phyloP scores from a whole-genome alignment of 2,113 vertebrate genomes.

The Clarias batrachus region DNA sequence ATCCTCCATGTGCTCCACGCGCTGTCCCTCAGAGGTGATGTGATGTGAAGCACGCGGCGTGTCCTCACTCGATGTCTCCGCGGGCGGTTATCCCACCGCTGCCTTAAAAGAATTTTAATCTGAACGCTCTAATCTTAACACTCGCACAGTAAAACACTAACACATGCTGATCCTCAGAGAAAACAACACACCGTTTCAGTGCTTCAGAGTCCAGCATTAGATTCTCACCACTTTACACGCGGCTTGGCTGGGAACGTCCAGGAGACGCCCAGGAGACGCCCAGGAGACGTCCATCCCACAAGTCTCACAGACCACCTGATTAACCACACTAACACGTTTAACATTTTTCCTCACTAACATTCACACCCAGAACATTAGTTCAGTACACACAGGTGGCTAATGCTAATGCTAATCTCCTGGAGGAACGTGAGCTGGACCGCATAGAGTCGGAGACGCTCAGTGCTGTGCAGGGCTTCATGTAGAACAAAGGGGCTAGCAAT shows the following conservation, averaged over 20 bases:
- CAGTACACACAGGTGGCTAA: not conserved
- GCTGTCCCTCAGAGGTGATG: not conserved
- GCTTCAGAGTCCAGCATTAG: not conserved
- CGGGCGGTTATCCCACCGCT: too few species aligned
- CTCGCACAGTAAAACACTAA: slow-evolving; percentile 11
- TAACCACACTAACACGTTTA: not conserved
- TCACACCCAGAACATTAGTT: not conserved
- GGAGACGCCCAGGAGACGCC: not conserved
- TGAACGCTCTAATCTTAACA: slow-evolving; percentile 3
- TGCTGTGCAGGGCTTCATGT: not conserved
- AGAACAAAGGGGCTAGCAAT: not conserved
- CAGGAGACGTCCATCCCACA: not conserved
- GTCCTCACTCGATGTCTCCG: not conserved
- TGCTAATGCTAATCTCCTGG: not conserved
- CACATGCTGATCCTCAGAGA: not conserved
- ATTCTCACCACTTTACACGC: not conserved
- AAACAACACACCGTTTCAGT: not conserved
- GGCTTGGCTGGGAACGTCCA: not conserved
- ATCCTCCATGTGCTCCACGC: not conserved
- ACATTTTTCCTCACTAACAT: not conserved
- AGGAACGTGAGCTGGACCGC: not conserved
- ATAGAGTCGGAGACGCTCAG: not conserved
- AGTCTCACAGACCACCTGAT: not conserved
- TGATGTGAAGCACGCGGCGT: not conserved
- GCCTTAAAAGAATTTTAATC: not conserved